Evolutionary conservation across 2,797 vertebrate genomes (phyloP).

Genomic region (Gallinago solitaria): DNA sequence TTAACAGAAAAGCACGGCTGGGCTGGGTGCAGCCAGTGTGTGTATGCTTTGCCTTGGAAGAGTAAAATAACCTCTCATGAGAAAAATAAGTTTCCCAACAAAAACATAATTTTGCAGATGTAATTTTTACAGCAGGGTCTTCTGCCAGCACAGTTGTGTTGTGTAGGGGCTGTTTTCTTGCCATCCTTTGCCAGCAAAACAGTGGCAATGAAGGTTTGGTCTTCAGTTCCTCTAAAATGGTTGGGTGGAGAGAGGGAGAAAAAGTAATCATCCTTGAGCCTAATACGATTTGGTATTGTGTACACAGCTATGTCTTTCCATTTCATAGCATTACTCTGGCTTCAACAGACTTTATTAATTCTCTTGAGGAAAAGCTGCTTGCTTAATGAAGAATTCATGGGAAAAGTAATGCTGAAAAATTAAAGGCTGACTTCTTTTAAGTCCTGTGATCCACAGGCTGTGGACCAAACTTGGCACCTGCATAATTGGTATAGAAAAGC

Average conservation of each 20-base stretch:
- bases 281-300: background rate
- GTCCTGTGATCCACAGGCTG: background rate
- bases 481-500: background rate
- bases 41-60: background rate
- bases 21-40: background rate
- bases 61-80: background rate
- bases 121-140: background rate
- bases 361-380: background rate
- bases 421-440: background rate
- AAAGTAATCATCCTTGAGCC: background rate
- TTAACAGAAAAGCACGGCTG: background rate
- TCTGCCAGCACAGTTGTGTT: background rate
- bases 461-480: background rate
- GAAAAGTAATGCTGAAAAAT: background rate
- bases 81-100: background rate
- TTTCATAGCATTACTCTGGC: background rate
- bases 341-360: background rate
- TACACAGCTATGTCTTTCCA: background rate
- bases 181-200: background rate
- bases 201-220: background rate
- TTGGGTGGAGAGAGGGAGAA: background rate
- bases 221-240: background rate
- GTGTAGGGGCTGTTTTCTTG: background rate
- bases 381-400: background rate
- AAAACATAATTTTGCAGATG: background rate